Evolutionary conservation across 2,113 vertebrate species (phyloP), one percentile per base, ranked within the genome.

Genomic region (Xenopus borealis): DNA sequence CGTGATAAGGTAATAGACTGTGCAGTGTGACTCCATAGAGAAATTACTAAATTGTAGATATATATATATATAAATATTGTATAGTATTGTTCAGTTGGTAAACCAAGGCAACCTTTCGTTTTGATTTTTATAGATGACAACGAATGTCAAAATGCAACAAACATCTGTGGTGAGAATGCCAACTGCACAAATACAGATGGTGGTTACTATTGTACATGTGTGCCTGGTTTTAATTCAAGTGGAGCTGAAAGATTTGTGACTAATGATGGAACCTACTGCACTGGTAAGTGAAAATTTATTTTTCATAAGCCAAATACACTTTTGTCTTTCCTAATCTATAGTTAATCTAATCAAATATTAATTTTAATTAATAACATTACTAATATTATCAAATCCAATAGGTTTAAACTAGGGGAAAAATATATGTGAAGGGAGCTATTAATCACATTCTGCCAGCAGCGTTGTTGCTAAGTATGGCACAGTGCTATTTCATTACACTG

Each of bases 101-200:
- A n/a, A n/a, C n/a, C n/a, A n/a, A n/a, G n/a, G n/a, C n/a, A n/a
- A n/a, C n/a, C n/a, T 33, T 33, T 33, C 3, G 7, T 7, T 40
- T 55, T n/a, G 71, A 79, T 86, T 82, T 85, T 81, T 64, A 61
- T 89, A 99, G 97, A 99, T 87, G 94, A 97, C 83, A 89, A 99
- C 71, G 97, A 99, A 82, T 99, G 97, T 87, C 86, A 83, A 84
- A 99, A 97, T 77, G 90, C 92, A 83, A 95, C 94, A 9, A 85
- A 92, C 44, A 92, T 94, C 82, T 99, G 96, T 75, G 95, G 95
- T 72, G 89, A 92, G 53, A 86, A 93, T 71, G 94, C 92, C 30
- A 90, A 85, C 66, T 99, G 97, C 82, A 95, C 86, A 57, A 99
- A 99, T 87, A 96, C 90, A 0, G 40, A 47, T 3, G 97, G 97